Evolutionary conservation across 1,140 invertebrate genomes (phyloP).

Genomic region (Acromyrmex charruanus): DNA sequence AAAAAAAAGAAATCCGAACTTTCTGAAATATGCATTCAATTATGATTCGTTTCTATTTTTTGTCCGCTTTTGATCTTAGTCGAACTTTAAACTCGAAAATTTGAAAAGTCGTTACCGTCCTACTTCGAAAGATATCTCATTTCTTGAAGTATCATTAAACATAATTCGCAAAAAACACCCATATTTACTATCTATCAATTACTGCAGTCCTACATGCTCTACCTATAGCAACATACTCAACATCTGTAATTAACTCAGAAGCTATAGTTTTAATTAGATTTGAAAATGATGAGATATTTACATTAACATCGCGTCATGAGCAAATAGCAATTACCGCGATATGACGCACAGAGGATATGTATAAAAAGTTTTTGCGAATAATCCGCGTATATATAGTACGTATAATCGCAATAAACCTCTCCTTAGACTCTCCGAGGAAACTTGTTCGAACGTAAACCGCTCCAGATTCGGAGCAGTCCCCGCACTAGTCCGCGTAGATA

Average conservation of each 20-base stretch:
- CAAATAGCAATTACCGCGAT: neutral
- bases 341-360: neutral
- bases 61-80: neutral
- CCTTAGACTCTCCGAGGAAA: neutral
- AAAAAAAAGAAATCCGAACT: too few species aligned
- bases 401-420: neutral
- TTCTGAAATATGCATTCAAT: neutral
- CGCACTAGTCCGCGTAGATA: slow-evolving; percentile 46
- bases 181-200: neutral
- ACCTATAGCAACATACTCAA: neutral
- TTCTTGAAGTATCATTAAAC: slow-evolving; percentile 7
- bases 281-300: slow-evolving; percentile 35
- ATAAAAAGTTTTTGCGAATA: neutral
- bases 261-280: slow-evolving; percentile 33
- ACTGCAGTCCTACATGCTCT: too few species aligned
- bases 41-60: neutral
- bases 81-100: neutral
- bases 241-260: slow-evolving; percentile 20
- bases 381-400: too few species aligned
- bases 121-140: neutral
- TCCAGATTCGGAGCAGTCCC: slow-evolving; percentile 49
- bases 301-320: neutral
- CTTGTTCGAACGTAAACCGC: slow-evolving; percentile 48
- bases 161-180: neutral
- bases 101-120: neutral